Conservation (phyloP, 2,888 invertebrate genomes). For the Drosophila percnosoma region DNA sequence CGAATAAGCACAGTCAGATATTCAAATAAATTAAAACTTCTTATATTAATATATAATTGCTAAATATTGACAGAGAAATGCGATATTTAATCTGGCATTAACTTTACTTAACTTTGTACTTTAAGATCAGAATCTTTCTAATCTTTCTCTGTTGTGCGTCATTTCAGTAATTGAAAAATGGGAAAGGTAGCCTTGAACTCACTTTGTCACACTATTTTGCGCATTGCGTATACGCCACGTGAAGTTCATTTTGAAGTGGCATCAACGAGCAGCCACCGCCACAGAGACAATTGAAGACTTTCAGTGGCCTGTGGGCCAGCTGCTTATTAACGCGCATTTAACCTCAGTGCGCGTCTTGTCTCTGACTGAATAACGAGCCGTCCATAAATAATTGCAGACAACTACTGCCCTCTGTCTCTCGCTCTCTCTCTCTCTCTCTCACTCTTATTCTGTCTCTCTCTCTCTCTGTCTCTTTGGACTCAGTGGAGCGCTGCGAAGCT, state of each 20-base stretch:
- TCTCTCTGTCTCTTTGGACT: background rate
- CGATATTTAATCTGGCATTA: no score
- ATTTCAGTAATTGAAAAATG: background rate
- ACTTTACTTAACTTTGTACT: background rate
- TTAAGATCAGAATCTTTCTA: background rate
- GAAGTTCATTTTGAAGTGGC: background rate
- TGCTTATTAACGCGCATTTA: conserved; percentile 75
- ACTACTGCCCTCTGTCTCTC: conserved; percentile 52
- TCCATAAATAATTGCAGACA: conserved; percentile 72
- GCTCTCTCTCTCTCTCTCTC: background rate
- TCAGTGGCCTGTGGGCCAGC: conserved; percentile 47
- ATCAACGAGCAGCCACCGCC: conserved; percentile 17
- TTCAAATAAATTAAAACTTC: background rate
- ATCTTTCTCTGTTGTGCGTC: background rate
- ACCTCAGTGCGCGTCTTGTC: conserved; percentile 59
- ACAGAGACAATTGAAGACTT: conserved; percentile 38
- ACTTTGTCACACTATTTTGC: background rate
- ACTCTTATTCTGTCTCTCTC: background rate
- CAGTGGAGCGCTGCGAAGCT: conserved; percentile 8
- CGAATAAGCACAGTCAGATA: background rate
- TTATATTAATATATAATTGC: background rate
- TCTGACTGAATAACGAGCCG: conserved; percentile 46
- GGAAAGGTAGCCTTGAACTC: background rate
- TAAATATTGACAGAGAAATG: background rate
- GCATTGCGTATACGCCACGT: conserved; percentile 49